Conservation (phyloP, 1,140 invertebrate species). For the Episyrphus balteatus region DNA sequence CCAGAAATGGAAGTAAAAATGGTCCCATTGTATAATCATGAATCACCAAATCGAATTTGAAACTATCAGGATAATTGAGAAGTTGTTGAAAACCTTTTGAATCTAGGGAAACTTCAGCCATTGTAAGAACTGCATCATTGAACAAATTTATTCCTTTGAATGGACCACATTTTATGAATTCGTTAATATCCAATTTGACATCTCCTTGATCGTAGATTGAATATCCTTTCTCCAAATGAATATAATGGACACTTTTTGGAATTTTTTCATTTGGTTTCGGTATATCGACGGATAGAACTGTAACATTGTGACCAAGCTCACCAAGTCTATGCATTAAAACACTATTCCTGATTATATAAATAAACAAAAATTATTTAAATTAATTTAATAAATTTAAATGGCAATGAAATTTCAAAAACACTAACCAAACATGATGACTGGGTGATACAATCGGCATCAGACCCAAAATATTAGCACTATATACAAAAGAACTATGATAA, state of each 20-base stretch:
- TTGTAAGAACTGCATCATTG: slow-evolving; percentile 15
- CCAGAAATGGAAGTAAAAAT: slow-evolving; percentile 9
- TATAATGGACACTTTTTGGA: slow-evolving; percentile 1
- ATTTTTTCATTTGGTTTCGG: not conserved
- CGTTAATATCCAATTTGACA: not conserved
- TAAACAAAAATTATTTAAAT: not conserved
- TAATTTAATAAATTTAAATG: too few species aligned
- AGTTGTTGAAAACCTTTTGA: slow-evolving; percentile 1
- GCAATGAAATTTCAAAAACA: not conserved
- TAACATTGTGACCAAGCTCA: slow-evolving; percentile 15
- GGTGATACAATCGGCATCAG: not conserved
- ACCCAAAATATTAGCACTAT: not conserved
- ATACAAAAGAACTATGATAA: too few species aligned
- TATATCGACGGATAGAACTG: not conserved
- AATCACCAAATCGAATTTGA: slow-evolving; percentile 19
- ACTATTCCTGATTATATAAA: slow-evolving; percentile 1
- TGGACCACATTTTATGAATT: slow-evolving; percentile 5
- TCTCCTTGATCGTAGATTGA: too few species aligned
- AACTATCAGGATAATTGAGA: not conserved
- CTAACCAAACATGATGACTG: not conserved
- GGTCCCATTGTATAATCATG: slow-evolving; percentile 15
- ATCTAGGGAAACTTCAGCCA: slow-evolving; percentile 6
- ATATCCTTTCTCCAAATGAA: slow-evolving; percentile 3
- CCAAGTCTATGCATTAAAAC: slow-evolving; percentile 13
- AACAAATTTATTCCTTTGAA: slow-evolving; percentile 16